Evolutionary conservation across 2,797 vertebrate genomes (phyloP).

Genomic region (Chiroxiphia lanceolata): DNA sequence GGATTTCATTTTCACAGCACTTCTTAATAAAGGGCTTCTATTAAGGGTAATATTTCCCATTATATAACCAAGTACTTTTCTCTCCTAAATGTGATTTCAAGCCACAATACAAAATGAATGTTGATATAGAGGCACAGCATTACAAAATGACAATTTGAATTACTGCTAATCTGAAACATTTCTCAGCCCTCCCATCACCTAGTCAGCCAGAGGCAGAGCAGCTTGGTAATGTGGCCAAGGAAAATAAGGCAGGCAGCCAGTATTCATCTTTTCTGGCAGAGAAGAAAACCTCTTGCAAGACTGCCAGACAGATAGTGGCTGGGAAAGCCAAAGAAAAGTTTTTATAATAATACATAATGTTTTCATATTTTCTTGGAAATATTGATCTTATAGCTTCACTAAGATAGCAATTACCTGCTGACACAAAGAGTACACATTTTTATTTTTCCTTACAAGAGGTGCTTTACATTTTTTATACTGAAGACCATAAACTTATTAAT

Average conservation of each 20-base stretch:
- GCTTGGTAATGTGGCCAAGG: background rate
- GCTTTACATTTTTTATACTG: background rate
- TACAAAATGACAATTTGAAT: background rate
- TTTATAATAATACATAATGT: background rate
- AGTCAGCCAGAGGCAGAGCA: background rate
- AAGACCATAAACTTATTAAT: background rate
- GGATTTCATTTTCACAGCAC: background rate
- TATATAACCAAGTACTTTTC: background rate
- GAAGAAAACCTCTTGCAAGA: background rate
- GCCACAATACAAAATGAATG: background rate
- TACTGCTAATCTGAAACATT: background rate
- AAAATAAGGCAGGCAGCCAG: background rate
- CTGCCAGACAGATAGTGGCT: background rate
- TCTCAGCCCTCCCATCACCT: background rate
- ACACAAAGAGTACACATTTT: background rate
- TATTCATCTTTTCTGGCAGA: background rate
- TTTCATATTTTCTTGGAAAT: background rate
- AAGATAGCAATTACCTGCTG: background rate
- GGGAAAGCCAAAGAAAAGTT: background rate
- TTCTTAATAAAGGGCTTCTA: background rate
- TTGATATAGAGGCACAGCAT: background rate
- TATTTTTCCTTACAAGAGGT: background rate
- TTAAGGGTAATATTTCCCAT: background rate
- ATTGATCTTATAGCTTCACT: background rate
- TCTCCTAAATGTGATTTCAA: background rate